Base-by-base conservation (phyloP, 2,888 invertebrate genomes). In the Athrips mouffetella region DNA sequence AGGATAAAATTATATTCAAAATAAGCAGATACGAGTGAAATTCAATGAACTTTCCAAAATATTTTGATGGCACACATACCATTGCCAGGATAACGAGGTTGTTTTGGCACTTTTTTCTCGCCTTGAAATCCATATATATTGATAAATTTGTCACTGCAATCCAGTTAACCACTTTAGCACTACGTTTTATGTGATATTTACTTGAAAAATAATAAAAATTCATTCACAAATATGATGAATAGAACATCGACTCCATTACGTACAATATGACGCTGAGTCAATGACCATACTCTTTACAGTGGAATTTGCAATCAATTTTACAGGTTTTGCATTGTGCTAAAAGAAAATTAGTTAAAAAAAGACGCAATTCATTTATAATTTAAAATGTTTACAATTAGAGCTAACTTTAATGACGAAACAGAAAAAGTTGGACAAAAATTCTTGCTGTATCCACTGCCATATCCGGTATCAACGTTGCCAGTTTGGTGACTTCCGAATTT, bases 171-270 rank as follows among this genome's bases (percentile, higher is more conserved):
- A 73, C 71, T 65, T 62, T 63, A 65, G 63, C 59, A 65, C 67
- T 64, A 60, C 69, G 68, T 73, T 79, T 76, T 76, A 67, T 64
- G 72, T 80, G 77, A 77, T 74, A 77, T 74, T 76, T 75, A 53
- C 57, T 50, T 52, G 58, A 69, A 77, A 73, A 66, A 60, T 63
- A 59, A 62, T 65, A 74, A 76, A 70, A 68, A 65, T 67, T 69
- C 61, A 75, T 70, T 72, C 71, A 75, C 62, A 73, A 76, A 66
- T 76, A 62, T 48, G 63, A 74, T 61, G 69, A 72, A 73, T 62
- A 71, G 73, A 79, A 80, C 75, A 74, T 89, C 85, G 90, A 89
- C 91, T 90, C 91, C 91, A 91, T 91, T 90, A 90, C 91, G 90
- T 89, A 91, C 89, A 87, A 84, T 50, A 88, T 89, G 90, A 90